Percentiles rank a stretch among this genome's conserved stretches.
Evolutionary conservation across 2,113 vertebrate species (phyloP).

Genomic region (Emydura subglobosa): DNA sequence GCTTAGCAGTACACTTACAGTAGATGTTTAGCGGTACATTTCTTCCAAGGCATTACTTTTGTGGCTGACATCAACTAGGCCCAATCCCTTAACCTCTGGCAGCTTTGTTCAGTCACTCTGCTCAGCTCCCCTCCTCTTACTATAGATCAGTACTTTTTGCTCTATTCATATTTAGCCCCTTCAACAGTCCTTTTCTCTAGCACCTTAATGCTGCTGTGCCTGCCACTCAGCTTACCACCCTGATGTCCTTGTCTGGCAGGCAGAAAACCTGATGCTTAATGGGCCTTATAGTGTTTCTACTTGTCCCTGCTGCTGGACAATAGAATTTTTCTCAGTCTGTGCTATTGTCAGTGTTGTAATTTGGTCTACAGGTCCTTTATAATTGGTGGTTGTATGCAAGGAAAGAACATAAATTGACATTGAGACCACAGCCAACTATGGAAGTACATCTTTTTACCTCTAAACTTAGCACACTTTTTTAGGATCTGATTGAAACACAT

Average conservation of each 20-base stretch:
- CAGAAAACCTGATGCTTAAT: not conserved
- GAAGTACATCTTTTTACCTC: not conserved
- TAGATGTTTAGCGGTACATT: not conserved
- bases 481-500: not conserved
- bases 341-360: not conserved
- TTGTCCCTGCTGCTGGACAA: not conserved
- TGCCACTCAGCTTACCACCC: not conserved
- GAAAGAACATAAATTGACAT: not conserved
- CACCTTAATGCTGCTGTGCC: not conserved
- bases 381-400: not conserved
- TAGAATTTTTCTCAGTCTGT: not conserved
- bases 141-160: not conserved
- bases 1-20: not conserved
- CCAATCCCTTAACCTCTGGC: not conserved
- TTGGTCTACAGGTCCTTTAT: not conserved
- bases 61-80: not conserved
- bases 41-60: not conserved
- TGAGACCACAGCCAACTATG: not conserved
- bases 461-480: not conserved
- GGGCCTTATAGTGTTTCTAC: not conserved
- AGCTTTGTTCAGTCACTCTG: not conserved
- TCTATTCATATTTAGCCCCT: not conserved
- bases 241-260: not conserved
- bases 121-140: not conserved
- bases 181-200: not conserved